These are phyloP conservation scores for Leptobrachium leishanense DNA, from an alignment of 2,113 vertebrate genomes.

Conservation along the genomic window DNA sequence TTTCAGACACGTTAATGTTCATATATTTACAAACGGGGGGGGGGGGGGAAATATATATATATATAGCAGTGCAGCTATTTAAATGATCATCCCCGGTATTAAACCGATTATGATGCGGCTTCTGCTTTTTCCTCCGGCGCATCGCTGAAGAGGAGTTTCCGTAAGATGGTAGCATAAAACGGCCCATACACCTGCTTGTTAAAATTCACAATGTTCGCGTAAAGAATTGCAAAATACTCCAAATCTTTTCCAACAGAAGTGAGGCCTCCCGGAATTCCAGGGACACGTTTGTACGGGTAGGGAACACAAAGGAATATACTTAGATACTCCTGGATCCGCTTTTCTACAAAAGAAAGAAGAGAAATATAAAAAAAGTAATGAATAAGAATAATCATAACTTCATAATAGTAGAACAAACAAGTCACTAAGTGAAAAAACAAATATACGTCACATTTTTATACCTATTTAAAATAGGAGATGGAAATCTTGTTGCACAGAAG, in stretches of 20 bases:
- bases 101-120: slow-evolving; percentile 31
- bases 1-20: neutral
- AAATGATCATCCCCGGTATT: neutral
- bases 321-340: slow-evolving; percentile 83
- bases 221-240: slow-evolving; percentile 72
- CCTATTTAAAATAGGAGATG: too few relatives aligned
- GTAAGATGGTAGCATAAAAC: slow-evolving; percentile 87
- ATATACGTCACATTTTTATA: too few relatives aligned
- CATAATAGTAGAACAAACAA: too few relatives aligned
- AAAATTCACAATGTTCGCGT: slow-evolving; percentile 80
- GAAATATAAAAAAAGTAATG: slow-evolving; percentile 12
- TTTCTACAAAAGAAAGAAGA: slow-evolving; percentile 70
- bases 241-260: slow-evolving; percentile 79
- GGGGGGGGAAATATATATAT: neutral
- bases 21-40: slow-evolving; percentile 16
- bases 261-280: slow-evolving; percentile 78
- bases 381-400: too few relatives aligned
- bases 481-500: too few relatives aligned
- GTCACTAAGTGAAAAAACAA: too few relatives aligned
- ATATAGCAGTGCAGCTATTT: neutral
- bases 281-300: slow-evolving; percentile 65
- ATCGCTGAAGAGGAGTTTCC: slow-evolving; percentile 77
- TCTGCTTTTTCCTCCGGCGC: slow-evolving; percentile 55
- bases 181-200: slow-evolving; percentile 89
- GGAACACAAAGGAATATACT: slow-evolving; percentile 73